Evolutionary conservation across 2,113 vertebrate genomes (phyloP).

Genomic region (Haemorhous mexicanus): DNA sequence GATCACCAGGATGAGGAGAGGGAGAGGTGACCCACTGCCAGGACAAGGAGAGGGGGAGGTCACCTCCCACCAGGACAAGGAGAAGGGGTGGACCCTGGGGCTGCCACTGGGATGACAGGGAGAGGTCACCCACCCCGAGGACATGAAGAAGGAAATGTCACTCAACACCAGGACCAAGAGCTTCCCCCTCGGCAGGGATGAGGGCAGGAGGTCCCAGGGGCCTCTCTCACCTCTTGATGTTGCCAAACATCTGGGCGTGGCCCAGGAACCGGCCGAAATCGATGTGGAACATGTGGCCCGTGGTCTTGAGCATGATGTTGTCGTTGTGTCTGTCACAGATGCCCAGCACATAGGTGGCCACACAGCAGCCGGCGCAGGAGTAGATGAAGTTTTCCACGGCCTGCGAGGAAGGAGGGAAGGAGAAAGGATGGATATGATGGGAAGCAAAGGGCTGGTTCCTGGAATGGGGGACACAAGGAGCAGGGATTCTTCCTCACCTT

Average conservation of each 20-base stretch:
- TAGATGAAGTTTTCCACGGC: slow-evolving; percentile 99
- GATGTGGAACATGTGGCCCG: slow-evolving; percentile 98
- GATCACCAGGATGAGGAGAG: background rate
- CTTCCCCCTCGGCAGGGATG: rapidly evolving
- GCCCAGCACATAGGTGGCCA: slow-evolving; percentile 95
- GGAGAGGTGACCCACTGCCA: rapidly evolving
- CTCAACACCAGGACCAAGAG: background rate
- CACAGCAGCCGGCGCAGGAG: slow-evolving; percentile 95
- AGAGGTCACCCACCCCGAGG: background rate
- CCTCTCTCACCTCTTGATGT: slow-evolving; percentile 90
- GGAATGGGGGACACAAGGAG: rapidly evolving
- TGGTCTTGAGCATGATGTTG: slow-evolving; percentile 99
- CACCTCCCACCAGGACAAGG: rapidly evolving
- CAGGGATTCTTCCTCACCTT: slow-evolving; percentile 75
- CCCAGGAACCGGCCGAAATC: slow-evolving; percentile 97
- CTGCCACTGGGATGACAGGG: background rate
- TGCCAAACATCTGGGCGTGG: slow-evolving; percentile 97
- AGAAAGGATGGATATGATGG: rapidly evolving
- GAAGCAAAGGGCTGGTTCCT: rapidly evolving
- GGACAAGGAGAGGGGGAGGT: too few species aligned
- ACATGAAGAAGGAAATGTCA: rapidly evolving
- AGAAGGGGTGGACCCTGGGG: too few species aligned
- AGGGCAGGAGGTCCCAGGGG: background rate
- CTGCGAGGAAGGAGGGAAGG: slow-evolving; percentile 54
- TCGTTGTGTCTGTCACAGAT: slow-evolving; percentile 98